Evolutionary conservation across 2,797 vertebrate genomes (phyloP), one percentile per base, ranked within the genome.

Genomic region (Anolis apletophallus): DNA sequence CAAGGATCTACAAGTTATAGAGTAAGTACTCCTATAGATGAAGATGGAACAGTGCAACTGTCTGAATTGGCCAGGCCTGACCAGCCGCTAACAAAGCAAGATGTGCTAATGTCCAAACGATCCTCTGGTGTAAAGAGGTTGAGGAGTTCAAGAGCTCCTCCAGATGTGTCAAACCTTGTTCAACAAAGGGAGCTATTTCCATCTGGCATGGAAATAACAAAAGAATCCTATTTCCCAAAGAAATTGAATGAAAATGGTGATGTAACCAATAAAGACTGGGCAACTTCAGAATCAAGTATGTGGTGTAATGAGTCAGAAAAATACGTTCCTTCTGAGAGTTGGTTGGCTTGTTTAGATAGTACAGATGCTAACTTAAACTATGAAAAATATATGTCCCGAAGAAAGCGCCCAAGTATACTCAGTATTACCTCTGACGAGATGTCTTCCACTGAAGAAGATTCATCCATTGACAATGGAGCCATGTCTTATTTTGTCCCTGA

Each of bases 401-500:
- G 83, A 75, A 95, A 94, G 86, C 81, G 3, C 40, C 93, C 2
- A 73, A 95, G 92, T 73, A 80, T 95, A 16, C 88, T 96, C 32
- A 95, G 93, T 86, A 81, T 94, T 21, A 95, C 94, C 68, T 96
- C 94, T 74, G 92, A 95, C 73, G 95, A 96, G 17, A 29, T 61
- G 87, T 95, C 94, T 36, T 93, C 93, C 8, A 87, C 87, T 89
- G 93, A 93, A 69, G 95, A 96, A 92, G 92, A 90, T 5, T 93
- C 92, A n/a, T 95, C 93, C 0, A 40, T 50, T 78, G 95, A 96
- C 69, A 93, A 92, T 85, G 83, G 73, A 46, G 67, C 93, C 0
- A 81, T 89, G 80, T 91, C 95, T 91, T 95, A 92, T 67, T 92
- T 95, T 93, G 94, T 91, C 80, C 94, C 95, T 80, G 95, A 96